Base-by-base conservation (phyloP, 2,888 invertebrate genomes). In the Epistrophella euchroma region DNA sequence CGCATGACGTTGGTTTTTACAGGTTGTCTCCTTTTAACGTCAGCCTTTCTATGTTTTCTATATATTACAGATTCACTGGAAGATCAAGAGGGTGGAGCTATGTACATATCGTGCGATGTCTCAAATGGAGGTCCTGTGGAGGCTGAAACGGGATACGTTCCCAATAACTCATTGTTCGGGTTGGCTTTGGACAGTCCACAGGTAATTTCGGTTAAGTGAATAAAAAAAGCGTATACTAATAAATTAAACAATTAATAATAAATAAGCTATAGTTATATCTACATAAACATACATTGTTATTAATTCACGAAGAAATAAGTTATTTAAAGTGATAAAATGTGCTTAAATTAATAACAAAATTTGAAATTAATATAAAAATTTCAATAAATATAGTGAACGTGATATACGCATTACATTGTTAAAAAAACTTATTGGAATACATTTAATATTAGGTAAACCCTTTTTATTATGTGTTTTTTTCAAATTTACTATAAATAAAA, bases 31-130 rank as follows among this genome's bases (percentile, higher is more conserved):
- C 40, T 60, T 76, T 77, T 73, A 62, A 68, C 43, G 28, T 40
- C 7, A 7, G 1, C 25, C 4, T 62, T 47, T 35, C 66, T 62
- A 50, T 77, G 32, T 43, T 64, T 81, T 78, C 72, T 90, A n/a
- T n/a, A n/a, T n/a, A 90, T 90, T 90, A 89, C 90, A 92, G 92
- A 92, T 92, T 92, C 92, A 91, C 92, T 92, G 91, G 92, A 92
- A 92, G 92, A 92, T 91, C 91, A 92, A 91, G 92, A 92, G 92
- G 93, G 93, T 92, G 93, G 92, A 93, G 93, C 92, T 91, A 93
- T 93, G 93, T 92, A 92, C 91, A 92, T 93, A 91, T 92, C 92
- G 91, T 92, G 93, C 90, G 92, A 92, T 91, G 93, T 92, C 91
- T 91, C 92, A 91, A 92, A 92, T 90, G 92, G 91, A 89, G 91